These are phyloP conservation scores for Axea sp. DNA, from an alignment of 2,888 invertebrate genomes.

Conservation along the genomic window DNA sequence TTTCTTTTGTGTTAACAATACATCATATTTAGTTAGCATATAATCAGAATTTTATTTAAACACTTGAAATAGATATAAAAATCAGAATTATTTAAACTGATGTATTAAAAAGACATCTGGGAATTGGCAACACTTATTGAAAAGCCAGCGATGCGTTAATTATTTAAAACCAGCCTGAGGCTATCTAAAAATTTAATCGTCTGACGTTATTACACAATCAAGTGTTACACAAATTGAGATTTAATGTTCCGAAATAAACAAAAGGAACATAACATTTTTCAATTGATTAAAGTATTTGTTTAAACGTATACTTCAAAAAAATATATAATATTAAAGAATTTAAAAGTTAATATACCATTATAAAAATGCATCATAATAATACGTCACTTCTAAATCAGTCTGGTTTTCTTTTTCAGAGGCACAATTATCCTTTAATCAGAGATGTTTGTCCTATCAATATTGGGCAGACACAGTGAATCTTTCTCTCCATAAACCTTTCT, in stretches of 20 bases:
- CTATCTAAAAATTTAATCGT: slow-evolving; percentile 59
- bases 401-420: slow-evolving; percentile 78
- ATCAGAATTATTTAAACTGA: too few relatives aligned
- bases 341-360: neutral
- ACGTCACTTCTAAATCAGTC: slow-evolving; percentile 76
- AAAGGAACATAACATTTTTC: neutral
- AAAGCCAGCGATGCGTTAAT: slow-evolving; percentile 75
- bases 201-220: neutral
- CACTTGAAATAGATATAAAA: too few relatives aligned
- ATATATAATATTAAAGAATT: neutral
- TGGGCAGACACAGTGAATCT: slow-evolving; percentile 76
- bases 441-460: slow-evolving; percentile 75
- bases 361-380: slow-evolving; percentile 64
- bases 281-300: neutral
- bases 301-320: neutral
- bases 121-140: slow-evolving; percentile 77
- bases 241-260: neutral
- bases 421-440: slow-evolving; percentile 75
- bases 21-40: too few relatives aligned
- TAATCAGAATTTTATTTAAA: too few relatives aligned
- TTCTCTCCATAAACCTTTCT: slow-evolving; percentile 65
- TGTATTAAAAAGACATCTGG: too few relatives aligned
- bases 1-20: too few relatives aligned
- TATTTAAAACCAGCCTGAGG: slow-evolving; percentile 59
- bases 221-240: neutral